Base-by-base conservation (phyloP, 2,113 vertebrate genomes). In the Colossoma macropomum region DNA sequence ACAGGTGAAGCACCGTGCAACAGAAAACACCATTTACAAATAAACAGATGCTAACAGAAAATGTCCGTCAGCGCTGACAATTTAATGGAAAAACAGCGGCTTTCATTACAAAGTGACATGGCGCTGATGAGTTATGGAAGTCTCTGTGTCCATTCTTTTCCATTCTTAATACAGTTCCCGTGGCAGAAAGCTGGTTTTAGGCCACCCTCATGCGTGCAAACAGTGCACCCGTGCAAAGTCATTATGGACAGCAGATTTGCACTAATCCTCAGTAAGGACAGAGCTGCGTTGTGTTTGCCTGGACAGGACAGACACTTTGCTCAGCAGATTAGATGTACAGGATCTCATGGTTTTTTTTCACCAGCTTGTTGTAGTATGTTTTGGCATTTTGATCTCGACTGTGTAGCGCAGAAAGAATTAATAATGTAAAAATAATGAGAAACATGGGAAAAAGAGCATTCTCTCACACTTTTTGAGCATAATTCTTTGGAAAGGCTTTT, bases 161-260 rank as follows among this genome's bases (percentile, higher is more conserved):
- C 48, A 56, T 74, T 69, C 63, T 54, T 68, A 71, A 65, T 80
- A 41, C 48, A 75, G 72, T 60, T 66, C 74, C 66, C 59, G 16
- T 72, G 54, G 62, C 68, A 76, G 75, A 59, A 63, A 50, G 69
- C 81, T 73, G 68, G 78, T 80, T 83, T 60, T 10, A 28, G 10
- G 69, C 41, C 45, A 60, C 6, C 80, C 66, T 21, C 74, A 48
- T 23, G 41, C 60, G 9, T 69, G 60, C 77, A 78, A 56, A 52
- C 73, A 60, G 60, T 60, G 77, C 59, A 72, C 68, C 68, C 48
- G 70, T 79, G 50, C 41, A 77, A 59, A 85, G 77, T 81, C 84
- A 85, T 83, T 80, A 83, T 48, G 38, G 84, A 77, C 34, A 52
- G 81, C 65, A 83, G 80, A 87, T 85, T 68, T 83, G 81, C 23